Base-by-base conservation (phyloP, 2,888 invertebrate species). In the Diarsia dahlii region DNA sequence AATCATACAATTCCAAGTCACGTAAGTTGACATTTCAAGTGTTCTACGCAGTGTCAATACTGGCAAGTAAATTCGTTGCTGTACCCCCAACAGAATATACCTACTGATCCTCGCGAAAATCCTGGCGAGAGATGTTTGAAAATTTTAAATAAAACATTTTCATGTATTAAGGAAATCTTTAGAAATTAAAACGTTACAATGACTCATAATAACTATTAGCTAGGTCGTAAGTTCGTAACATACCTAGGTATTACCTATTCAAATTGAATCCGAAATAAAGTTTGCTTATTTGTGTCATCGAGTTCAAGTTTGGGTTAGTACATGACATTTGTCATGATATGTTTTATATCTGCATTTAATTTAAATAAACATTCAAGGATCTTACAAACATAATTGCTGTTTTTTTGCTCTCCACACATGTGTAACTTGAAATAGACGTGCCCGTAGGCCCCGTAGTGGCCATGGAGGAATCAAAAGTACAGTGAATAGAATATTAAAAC, bases 1-100 rank as follows among this genome's bases (percentile, higher is more conserved):
- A 81, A 89, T 89, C 89, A 91, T 94, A 91, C 74, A 87, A 87
- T 91, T 92, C 85, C 95, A 90, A 90, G 95, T 94, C 95, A 95
- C 95, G 95, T 95, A 93, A 85, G 85, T 82, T 78, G 66, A 84
- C 89, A 78, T 78, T 85, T 76, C 75, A 81, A 85, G 73, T 71
- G 75, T 73, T 65, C 70, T 65, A 82, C 52, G 70, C 74, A 63
- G 58, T 85, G 85, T 71, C 71, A 73, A 66, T 69, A 65, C 46
- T 56, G 50, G 71, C 83, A 78, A 72, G 69, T 78, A 20, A 66
- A 54, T 50, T 50, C 46, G 45, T 50, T 69, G 23, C 60, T 74
- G 34, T 62, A 58, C 45, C 48, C 23, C 23, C 45, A 52, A 60
- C 28, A 60, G 18, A 60, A 60, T 18, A 63, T 3, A 8, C 5